Base-by-base conservation (phyloP, 2,113 vertebrate genomes). In the Redunca redunca region DNA sequence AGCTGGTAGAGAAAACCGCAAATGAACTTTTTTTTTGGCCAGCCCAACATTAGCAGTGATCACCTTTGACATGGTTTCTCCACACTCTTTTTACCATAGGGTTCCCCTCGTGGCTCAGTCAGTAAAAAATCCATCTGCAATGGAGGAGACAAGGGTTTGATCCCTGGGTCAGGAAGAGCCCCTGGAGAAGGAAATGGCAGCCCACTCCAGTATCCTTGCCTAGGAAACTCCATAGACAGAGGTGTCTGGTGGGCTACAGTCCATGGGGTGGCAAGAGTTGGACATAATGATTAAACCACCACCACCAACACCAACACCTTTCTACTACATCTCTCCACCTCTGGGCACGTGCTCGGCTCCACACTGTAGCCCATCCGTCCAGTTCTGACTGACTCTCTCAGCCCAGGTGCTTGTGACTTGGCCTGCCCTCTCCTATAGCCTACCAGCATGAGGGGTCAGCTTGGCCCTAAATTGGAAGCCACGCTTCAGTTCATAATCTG, bases 371-470 rank as follows among this genome's bases (percentile, higher is more conserved):
- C 43, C 28, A 2, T 23, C 23, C 13, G 55, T 58, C 6, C 5
- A 19, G 0, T 1, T n/a, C 8, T 12, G 12, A 21, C 28, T 9
- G 9, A 2, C 23, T 71, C 30, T 36, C 16, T 81, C 50, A 40
- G 8, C 15, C 26, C 9, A 0, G 28, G 6, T 7, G 6, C 10
- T 2, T 14, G 55, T 53, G 5, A 10, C 36, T 11, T 16, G 14
- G 6, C 6, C 19, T n/a, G 21, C 40, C 25, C 5, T 60, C 3
- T 50, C 36, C 16, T 3, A 2, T 19, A 12, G 4, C 33, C 30
- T 9, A n/a, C 28, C n/a, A 62, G 71, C 9, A 2, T 1, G 19
- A 17, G 36, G 50, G 28, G 1, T 30, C 55, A 67, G 11, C 17
- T 57, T 13, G 26, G 3, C 25, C 1, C 17, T n/a, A 4, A 7